These are phyloP conservation scores for pig (Sus scrofa) DNA, from an alignment of 2,113 vertebrate genomes.

Conservation along the genomic window DNA sequence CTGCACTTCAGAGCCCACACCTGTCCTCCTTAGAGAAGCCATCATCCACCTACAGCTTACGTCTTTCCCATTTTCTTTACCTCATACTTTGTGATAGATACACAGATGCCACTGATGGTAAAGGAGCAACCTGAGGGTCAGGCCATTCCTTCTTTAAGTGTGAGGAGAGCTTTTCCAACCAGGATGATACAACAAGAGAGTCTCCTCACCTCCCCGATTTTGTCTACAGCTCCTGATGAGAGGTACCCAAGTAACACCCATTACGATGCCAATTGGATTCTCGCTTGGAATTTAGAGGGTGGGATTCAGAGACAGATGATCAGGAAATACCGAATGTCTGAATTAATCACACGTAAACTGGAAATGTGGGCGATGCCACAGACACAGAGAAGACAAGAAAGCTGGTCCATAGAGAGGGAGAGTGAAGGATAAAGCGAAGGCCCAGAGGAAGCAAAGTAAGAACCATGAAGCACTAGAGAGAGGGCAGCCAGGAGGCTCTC, in stretches of 20 bases:
- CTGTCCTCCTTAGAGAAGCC: not conserved
- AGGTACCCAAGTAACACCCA: not conserved
- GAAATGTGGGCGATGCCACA: not conserved
- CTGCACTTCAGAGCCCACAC: not conserved
- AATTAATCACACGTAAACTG: not conserved
- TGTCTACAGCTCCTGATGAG: not conserved
- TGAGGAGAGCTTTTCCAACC: not conserved
- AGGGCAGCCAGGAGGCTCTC: not conserved
- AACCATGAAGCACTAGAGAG: not conserved
- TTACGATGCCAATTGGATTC: not conserved
- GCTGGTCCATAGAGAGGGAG: not conserved
- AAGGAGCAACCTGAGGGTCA: not conserved
- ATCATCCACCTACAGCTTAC: not conserved
- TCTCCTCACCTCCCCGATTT: not conserved
- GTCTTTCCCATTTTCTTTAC: not conserved
- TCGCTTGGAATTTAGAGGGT: conserved; percentile 15
- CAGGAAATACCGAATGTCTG: not conserved
- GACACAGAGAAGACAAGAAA: conserved; percentile 1
- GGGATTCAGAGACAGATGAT: not conserved
- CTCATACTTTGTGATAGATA: not conserved
- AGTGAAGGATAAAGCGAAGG: not conserved
- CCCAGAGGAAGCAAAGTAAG: not conserved
- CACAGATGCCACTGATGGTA: not conserved
- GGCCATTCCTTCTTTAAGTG: not conserved
- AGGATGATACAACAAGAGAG: not conserved